Conservation (phyloP, 2,113 vertebrate genomes). For the Jacana jacana region DNA sequence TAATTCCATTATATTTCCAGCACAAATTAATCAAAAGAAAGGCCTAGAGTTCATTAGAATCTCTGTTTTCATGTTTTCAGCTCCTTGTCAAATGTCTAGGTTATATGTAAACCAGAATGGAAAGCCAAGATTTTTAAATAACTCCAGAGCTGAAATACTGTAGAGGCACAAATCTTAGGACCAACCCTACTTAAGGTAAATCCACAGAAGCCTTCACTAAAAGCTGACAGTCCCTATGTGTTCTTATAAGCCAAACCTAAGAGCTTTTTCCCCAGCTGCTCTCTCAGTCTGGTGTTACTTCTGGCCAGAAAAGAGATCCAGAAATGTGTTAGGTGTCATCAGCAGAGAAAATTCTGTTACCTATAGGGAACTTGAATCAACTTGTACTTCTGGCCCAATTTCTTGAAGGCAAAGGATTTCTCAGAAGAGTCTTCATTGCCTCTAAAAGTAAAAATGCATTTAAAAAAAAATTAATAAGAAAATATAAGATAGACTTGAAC, state of each 20-base stretch:
- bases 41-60: constrained; percentile 10
- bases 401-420: not conserved
- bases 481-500: not conserved
- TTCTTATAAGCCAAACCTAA: not conserved
- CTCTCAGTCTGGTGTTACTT: not conserved
- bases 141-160: not conserved
- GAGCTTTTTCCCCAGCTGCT: not conserved
- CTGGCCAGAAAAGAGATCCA: constrained; percentile 8
- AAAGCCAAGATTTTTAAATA: constrained; percentile 7
- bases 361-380: not conserved
- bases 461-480: not conserved
- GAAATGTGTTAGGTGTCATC: not conserved
- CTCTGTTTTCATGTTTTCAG: not conserved
- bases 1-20: constrained; percentile 34
- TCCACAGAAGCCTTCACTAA: not conserved
- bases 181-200: not conserved
- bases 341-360: not conserved
- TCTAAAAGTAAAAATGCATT: not conserved
- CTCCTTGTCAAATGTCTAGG: not conserved
- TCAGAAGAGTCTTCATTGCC: not conserved
- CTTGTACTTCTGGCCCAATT: not conserved
- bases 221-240: not conserved
- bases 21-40: constrained; percentile 37
- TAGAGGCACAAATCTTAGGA: not conserved
- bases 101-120: not conserved